Evolutionary conservation across 2,113 vertebrate species (phyloP), one percentile per base, ranked within the genome.

Genomic region (Chelonoidis abingdonii): DNA sequence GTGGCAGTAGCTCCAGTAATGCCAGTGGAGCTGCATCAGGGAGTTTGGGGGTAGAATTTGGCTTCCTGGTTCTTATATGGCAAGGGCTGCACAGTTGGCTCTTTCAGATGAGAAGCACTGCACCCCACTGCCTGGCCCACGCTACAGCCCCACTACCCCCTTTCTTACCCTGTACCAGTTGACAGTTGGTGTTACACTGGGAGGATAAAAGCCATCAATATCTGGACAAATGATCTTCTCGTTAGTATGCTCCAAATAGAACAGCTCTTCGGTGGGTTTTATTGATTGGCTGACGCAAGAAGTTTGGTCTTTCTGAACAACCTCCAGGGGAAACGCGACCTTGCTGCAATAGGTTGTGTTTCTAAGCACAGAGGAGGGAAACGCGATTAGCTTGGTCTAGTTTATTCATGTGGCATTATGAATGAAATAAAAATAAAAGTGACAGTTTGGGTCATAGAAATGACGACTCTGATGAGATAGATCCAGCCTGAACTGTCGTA

Each of bases 341-440:
- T 99, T 99, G 83, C 98, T 98, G 97, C 99, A 99, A 50, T 98
- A 99, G 0, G 99, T 98, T 80, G 98, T 98, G 86, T 99, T 99
- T 35, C 99, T 99, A 90, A 89, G 50, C 80, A 94, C 56, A 94
- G 25, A 97, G 10, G 13, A 97, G 49, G 52, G 50, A 19, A 24
- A 5, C 52, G 44, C 80, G 62, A 88, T 95, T 80, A 95, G 49
- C 1, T 92, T 52, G 79, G 89, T 92, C 65, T 86, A 83, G 38
- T 92, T 95, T 93, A 91, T 13, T 92, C n/a, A 84, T 75, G 21
- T 2, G 85, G 59, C 50, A 82, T 47, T 52, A 54, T 54, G 24
- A 95, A 94, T 50, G 53, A 97, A 94, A 95, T 54, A 93, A 89
- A 97, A 92, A 93, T 57, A 94, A 91, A 91, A 93, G 78, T 69